These are phyloP conservation scores for Folsomia candida DNA, from an alignment of 2,888 invertebrate genomes.

Conservation along the genomic window DNA sequence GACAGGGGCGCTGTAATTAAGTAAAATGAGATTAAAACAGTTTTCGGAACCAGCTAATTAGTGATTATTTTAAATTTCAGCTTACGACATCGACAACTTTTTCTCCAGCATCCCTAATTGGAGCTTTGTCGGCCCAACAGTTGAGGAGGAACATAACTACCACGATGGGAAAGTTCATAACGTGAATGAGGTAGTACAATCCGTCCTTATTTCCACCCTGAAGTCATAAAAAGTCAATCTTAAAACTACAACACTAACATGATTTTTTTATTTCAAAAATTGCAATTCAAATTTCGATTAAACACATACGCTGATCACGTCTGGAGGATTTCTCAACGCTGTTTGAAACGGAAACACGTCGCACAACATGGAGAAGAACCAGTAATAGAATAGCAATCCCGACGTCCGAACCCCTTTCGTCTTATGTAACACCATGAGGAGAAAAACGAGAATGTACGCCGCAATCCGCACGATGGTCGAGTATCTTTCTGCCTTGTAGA, in stretches of 20 bases:
- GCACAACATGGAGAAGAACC: conserved; percentile 73
- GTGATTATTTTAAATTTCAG: background rate
- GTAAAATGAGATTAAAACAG: too few relatives aligned
- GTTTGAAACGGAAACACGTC: conserved; percentile 74
- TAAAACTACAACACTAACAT: background rate
- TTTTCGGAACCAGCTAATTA: too few relatives aligned
- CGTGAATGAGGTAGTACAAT: conserved; percentile 30
- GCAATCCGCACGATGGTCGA: conserved; percentile 34
- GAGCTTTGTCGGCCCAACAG: conserved; percentile 70
- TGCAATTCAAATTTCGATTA: background rate
- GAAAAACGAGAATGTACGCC: conserved; percentile 60
- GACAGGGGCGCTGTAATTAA: conserved; percentile 53
- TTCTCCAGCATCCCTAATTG: conserved; percentile 6
- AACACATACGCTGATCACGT: conserved; percentile 5
- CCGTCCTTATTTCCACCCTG: conserved; percentile 25
- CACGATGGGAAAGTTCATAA: conserved; percentile 59
- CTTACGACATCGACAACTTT: conserved; percentile 14
- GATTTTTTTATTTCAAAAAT: background rate
- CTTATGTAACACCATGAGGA: conserved; percentile 74
- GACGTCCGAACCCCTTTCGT: conserved; percentile 83
- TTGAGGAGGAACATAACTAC: conserved; percentile 71
- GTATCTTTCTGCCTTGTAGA: conserved; percentile 28
- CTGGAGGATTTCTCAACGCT: conserved; percentile 54
- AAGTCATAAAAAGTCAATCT: background rate
- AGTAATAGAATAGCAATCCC: conserved; percentile 85